phyloP scores from a whole-genome alignment of 1,140 invertebrate species.

The Drosophila bifasciata region DNA sequence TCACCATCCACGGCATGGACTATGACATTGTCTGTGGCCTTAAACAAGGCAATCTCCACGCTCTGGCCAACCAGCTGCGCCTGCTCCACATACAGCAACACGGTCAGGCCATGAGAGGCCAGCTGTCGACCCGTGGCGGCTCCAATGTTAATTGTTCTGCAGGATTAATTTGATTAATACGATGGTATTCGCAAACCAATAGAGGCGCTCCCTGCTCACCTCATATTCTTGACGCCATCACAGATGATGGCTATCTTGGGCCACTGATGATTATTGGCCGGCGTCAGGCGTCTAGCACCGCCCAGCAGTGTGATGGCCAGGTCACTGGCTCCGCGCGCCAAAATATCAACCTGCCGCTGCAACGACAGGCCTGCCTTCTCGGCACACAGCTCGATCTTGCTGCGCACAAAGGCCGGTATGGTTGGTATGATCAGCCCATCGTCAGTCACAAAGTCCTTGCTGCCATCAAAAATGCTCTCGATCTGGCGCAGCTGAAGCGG shows the following conservation, averaged over 20 bases:
- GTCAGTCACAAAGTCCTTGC: slow-evolving; percentile 92
- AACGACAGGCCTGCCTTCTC: slow-evolving; percentile 88
- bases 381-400: slow-evolving; percentile 88
- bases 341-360: slow-evolving; percentile 89
- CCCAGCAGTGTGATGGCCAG: slow-evolving; percentile 91
- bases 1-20: slow-evolving; percentile 76
- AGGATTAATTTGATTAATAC: slow-evolving; percentile 12
- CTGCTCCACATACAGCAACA: slow-evolving; percentile 88
- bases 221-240: slow-evolving; percentile 82
- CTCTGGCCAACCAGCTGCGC: slow-evolving; percentile 83
- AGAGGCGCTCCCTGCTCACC: slow-evolving; percentile 25
- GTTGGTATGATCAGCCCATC: slow-evolving; percentile 91
- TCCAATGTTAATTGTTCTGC: slow-evolving; percentile 88
- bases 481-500: slow-evolving; percentile 89
- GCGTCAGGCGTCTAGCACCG: slow-evolving; percentile 89
- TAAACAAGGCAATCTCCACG: slow-evolving; percentile 82
- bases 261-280: slow-evolving; percentile 92
- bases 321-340: slow-evolving; percentile 91
- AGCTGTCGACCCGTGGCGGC: slow-evolving; percentile 92
- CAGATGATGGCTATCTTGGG: slow-evolving; percentile 91
- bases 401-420: slow-evolving; percentile 88
- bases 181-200: background rate
- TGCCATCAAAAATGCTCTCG: slow-evolving; percentile 85
- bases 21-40: slow-evolving; percentile 76
- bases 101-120: slow-evolving; percentile 91